phyloP scores from a whole-genome alignment of 2,797 vertebrate genomes.

The Manis javanica region DNA sequence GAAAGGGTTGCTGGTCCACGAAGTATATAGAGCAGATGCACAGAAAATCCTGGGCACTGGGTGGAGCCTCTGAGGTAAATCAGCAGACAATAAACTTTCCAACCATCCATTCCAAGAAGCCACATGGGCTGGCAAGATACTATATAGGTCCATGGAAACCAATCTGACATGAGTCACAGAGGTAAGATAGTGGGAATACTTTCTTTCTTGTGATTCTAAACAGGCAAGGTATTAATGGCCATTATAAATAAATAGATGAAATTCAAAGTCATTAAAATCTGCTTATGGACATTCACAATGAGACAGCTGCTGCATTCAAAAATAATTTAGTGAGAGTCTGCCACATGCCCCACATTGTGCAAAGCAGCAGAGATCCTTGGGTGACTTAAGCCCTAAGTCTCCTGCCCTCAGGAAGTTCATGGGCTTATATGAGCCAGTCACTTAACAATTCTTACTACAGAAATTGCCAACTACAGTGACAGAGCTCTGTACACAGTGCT shows the following conservation, averaged over 20 bases:
- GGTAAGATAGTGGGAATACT: background rate
- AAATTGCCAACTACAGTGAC: background rate
- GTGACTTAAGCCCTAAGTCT: background rate
- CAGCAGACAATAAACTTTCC: background rate
- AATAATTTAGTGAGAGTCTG: background rate
- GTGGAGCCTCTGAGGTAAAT: background rate
- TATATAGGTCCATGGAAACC: background rate
- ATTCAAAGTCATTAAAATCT: background rate
- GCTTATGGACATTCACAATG: background rate
- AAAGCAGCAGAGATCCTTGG: background rate
- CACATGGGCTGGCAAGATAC: background rate
- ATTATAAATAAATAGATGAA: background rate
- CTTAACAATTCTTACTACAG: background rate
- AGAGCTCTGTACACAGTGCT: background rate
- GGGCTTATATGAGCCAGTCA: background rate
- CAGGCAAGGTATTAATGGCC: background rate
- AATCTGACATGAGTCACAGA: background rate
- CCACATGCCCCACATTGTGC: background rate
- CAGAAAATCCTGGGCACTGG: background rate
- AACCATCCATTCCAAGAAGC: background rate
- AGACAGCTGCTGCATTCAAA: background rate
- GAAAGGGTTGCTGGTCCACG: background rate
- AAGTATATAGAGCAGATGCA: background rate
- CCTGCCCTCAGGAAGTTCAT: background rate
- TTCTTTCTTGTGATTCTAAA: constrained; percentile 30